Evolutionary conservation across 1,140 invertebrate species (phyloP).

Genomic region (Cepaea nemoralis): DNA sequence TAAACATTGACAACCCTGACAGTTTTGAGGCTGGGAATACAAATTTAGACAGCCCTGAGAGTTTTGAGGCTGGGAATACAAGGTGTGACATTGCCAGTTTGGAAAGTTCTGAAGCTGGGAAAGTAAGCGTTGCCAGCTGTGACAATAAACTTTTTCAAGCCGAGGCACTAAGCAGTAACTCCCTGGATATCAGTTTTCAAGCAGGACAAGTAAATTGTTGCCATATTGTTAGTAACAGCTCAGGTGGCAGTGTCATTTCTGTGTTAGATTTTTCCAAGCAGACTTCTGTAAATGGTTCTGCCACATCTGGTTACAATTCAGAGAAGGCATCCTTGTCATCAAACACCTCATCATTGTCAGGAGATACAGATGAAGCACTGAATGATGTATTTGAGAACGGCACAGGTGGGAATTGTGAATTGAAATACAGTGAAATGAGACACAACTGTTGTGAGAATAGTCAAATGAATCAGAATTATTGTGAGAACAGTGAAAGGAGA

Average conservation of each 20-base stretch:
- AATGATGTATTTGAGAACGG: background rate
- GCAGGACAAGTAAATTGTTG: background rate
- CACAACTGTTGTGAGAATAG: background rate
- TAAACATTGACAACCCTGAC: too few relatives aligned
- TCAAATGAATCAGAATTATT: too few relatives aligned
- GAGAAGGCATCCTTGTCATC: conserved; percentile 12
- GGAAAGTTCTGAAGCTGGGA: too few relatives aligned
- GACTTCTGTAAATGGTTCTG: background rate
- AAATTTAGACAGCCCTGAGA: too few relatives aligned
- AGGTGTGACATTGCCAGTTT: too few relatives aligned
- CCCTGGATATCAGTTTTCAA: too few relatives aligned
- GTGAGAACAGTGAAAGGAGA: too few relatives aligned
- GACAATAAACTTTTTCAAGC: too few relatives aligned
- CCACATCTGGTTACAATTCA: background rate
- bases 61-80: too few relatives aligned
- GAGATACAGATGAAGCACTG: background rate
- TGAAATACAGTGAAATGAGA: background rate
- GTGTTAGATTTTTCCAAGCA: background rate
- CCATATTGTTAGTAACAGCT: background rate
- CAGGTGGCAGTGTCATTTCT: background rate
- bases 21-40: too few relatives aligned
- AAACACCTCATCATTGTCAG: background rate
- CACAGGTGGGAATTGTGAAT: background rate
- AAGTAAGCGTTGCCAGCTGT: too few relatives aligned
- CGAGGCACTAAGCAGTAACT: too few relatives aligned